Conservation (phyloP, 2,797 vertebrate genomes). For the Melanotaenia boesemani region DNA sequence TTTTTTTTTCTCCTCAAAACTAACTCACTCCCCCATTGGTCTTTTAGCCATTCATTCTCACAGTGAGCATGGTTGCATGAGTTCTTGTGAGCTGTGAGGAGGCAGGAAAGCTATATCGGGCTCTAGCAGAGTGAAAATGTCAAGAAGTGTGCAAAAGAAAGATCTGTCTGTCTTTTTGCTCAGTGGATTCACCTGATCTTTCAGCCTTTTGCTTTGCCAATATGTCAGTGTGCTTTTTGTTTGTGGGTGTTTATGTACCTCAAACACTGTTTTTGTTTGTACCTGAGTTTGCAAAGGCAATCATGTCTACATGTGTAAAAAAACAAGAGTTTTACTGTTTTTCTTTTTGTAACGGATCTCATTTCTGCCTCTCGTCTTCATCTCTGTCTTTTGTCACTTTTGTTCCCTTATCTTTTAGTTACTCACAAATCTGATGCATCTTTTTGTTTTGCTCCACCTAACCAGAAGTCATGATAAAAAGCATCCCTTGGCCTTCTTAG, state of each 20-base stretch:
- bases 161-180: slow-evolving; percentile 56
- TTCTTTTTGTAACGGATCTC: slow-evolving; percentile 53
- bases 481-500: slow-evolving; percentile 46
- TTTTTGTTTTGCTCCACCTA: slow-evolving; percentile 27
- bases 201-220: slow-evolving; percentile 64
- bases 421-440: slow-evolving; percentile 48
- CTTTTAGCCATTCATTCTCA: slow-evolving; percentile 52
- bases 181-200: slow-evolving; percentile 69
- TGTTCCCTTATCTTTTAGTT: slow-evolving; percentile 51
- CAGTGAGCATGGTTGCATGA: slow-evolving; percentile 41
- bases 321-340: slow-evolving; percentile 65
- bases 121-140: slow-evolving; percentile 67
- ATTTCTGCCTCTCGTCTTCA: slow-evolving; percentile 55
- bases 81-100: slow-evolving; percentile 51
- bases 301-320: slow-evolving; percentile 36
- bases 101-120: slow-evolving; percentile 64
- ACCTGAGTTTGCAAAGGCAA: slow-evolving; percentile 50
- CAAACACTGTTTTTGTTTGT: slow-evolving; percentile 58
- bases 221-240: slow-evolving; percentile 43
- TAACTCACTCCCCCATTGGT: slow-evolving; percentile 40
- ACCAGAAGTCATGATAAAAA: slow-evolving; percentile 49
- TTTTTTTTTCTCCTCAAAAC: slow-evolving; percentile 47
- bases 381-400: slow-evolving; percentile 49
- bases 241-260: slow-evolving; percentile 23
- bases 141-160: slow-evolving; percentile 59